Conservation (phyloP, 2,888 invertebrate species). For the Dysmachus trigonus region DNA sequence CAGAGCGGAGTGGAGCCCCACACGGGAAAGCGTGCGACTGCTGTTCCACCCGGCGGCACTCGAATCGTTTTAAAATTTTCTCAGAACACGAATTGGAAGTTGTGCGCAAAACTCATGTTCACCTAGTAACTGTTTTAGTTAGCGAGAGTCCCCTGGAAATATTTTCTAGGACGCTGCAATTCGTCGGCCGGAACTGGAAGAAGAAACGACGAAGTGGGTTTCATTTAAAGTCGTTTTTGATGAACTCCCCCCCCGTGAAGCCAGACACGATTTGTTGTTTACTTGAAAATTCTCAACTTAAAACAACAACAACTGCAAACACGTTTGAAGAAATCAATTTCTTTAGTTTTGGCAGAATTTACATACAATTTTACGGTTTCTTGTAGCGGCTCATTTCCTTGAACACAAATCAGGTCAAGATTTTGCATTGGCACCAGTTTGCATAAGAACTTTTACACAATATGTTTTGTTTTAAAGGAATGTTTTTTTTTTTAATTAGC, state of each 20-base stretch:
- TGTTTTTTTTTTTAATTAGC: too few relatives aligned
- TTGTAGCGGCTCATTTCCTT: not conserved
- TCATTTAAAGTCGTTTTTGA: not conserved
- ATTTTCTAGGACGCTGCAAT: conserved; percentile 2
- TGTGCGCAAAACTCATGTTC: conserved; percentile 46
- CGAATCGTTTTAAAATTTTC: conserved; percentile 44
- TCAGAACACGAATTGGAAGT: not conserved
- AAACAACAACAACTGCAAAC: not conserved
- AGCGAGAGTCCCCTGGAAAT: conserved; percentile 54
- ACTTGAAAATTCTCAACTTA: not conserved
- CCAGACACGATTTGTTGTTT: not conserved
- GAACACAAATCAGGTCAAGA: not conserved
- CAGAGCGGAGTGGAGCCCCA: not conserved
- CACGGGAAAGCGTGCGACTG: not conserved
- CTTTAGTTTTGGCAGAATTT: not conserved
- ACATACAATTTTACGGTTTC: not conserved
- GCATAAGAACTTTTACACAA: too few relatives aligned
- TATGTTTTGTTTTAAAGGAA: too few relatives aligned
- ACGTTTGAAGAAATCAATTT: not conserved
- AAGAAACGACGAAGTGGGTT: not conserved
- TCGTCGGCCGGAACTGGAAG: not conserved
- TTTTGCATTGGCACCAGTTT: not conserved
- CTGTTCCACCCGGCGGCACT: not conserved
- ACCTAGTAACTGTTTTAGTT: conserved; percentile 65
- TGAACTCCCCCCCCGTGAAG: not conserved